A percentile compares a stretch with the other conserved stretches of the same genome.
These are phyloP conservation scores for Phlogophora meticulosa DNA, from an alignment of 2,888 invertebrate genomes.

Conservation along the genomic window DNA sequence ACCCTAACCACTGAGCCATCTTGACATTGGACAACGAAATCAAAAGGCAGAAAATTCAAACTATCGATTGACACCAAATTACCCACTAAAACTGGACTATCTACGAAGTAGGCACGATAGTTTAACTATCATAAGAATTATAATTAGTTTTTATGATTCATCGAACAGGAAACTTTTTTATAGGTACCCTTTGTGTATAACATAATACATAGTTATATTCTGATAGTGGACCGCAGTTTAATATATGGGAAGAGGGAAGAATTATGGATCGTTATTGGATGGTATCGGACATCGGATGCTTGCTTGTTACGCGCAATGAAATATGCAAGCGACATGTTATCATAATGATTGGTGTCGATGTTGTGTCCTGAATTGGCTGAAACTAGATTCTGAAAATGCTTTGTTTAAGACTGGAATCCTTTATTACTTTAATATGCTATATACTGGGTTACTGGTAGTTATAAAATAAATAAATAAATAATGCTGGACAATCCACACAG, in stretches of 20 bases:
- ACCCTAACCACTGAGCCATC: no score
- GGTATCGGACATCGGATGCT: slow-evolving; percentile 25
- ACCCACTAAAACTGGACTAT: neutral
- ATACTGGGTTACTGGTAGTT: no score
- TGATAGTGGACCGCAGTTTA: neutral
- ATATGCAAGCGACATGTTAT: slow-evolving; percentile 26
- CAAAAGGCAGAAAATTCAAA: no score
- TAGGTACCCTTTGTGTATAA: no score
- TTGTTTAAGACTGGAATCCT: neutral
- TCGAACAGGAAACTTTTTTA: neutral
- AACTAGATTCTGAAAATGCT: slow-evolving; percentile 2
- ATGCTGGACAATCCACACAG: no score
- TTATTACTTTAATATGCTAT: no score
- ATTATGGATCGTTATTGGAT: slow-evolving; percentile 7
- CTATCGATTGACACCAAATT: neutral
- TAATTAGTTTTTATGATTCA: neutral
- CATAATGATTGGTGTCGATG: slow-evolving; percentile 27
- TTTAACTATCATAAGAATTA: neutral
- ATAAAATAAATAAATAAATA: no score
- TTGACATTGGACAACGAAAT: no score
- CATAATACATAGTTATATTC: no score
- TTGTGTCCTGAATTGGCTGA: neutral
- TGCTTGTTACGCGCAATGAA: slow-evolving; percentile 37
- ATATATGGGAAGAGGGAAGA: neutral
- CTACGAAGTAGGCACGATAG: neutral